Evolutionary conservation across 2,797 vertebrate genomes (phyloP), one percentile per base, ranked within the genome.

Genomic region (Liasis olivaceus): DNA sequence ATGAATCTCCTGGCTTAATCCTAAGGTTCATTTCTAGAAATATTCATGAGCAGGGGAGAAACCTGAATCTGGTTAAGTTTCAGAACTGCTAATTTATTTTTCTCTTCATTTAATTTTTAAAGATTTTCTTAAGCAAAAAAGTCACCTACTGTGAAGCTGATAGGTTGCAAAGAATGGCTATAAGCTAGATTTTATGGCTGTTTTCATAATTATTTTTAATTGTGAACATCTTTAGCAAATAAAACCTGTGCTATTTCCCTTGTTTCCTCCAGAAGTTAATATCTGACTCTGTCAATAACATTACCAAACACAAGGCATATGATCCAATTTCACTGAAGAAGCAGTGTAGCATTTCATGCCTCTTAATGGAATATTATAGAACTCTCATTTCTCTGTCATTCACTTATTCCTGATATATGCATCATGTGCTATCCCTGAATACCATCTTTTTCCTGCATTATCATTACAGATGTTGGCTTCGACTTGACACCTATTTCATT

Each of bases 401-500:
- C 51, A 3, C 95, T 96, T 96, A 88, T 87, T 95, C 93, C 95
- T 98, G 98, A 98, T 98, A 94, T 97, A 98, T 98, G 96, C 96
- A 94, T 96, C 97, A 93, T 91, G 93, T 95, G 95, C 93, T 94
- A 96, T 97, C 95, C 96, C 97, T 98, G 96, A 98, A 97, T 97
- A 94, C 96, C 88, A 96, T 94, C 92, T 97, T 84, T 94, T 96
- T 94, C 94, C 95, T 96, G 98, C 96, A 98, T 95, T 97, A 97
- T 97, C 97, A 93, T 97, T 98, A 97, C 98, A 99, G 99, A 97
- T 99, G 99, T 98, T 99, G 99, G 99, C 98, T 99, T 91, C 98
- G 99, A 95, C 98, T 99, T 98, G 99, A 99, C 98, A 99, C 99
- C 94, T 99, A 99, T 98, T 99, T 99, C 98, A 99, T 99, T 97